These are phyloP conservation scores for Cyclina sinensis DNA, from an alignment of 1,140 invertebrate genomes.

Conservation along the genomic window DNA sequence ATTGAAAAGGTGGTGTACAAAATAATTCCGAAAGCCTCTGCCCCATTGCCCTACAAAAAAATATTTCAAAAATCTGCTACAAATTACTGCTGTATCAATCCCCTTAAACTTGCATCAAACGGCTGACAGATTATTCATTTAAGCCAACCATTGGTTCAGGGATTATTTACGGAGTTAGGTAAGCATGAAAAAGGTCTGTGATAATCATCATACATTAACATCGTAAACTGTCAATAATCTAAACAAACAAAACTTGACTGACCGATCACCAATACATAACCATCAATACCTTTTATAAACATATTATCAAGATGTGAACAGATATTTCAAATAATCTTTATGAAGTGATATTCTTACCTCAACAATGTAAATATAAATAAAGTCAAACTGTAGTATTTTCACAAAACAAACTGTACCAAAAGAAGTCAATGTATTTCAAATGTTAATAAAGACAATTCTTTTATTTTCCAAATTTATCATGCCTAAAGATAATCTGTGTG, in stretches of 20 bases:
- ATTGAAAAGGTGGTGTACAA: too few relatives aligned
- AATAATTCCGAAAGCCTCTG: too few relatives aligned
- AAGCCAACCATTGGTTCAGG: not conserved
- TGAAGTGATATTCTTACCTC: not conserved
- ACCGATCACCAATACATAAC: not conserved
- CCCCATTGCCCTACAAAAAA: too few relatives aligned
- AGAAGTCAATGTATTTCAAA: too few relatives aligned
- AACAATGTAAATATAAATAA: not conserved
- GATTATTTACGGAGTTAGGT: constrained; percentile 29
- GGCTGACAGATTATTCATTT: not conserved
- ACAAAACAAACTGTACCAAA: too few relatives aligned
- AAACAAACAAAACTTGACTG: constrained; percentile 22
- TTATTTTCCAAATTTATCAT: not conserved
- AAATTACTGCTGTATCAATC: not conserved
- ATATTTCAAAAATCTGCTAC: too few relatives aligned
- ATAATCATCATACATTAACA: constrained; percentile 32
- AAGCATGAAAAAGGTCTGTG: constrained; percentile 49
- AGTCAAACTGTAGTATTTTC: not conserved
- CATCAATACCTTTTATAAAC: constrained; percentile 14
- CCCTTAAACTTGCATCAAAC: not conserved
- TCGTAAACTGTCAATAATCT: constrained; percentile 39
- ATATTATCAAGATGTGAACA: not conserved
- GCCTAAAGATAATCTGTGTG: not conserved
- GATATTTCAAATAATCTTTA: not conserved
- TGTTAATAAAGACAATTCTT: not conserved